A percentile compares a stretch with the other conserved stretches of the same genome.
Conservation (phyloP, 1,140 invertebrate genomes). For the Macrobrachium nipponense region DNA sequence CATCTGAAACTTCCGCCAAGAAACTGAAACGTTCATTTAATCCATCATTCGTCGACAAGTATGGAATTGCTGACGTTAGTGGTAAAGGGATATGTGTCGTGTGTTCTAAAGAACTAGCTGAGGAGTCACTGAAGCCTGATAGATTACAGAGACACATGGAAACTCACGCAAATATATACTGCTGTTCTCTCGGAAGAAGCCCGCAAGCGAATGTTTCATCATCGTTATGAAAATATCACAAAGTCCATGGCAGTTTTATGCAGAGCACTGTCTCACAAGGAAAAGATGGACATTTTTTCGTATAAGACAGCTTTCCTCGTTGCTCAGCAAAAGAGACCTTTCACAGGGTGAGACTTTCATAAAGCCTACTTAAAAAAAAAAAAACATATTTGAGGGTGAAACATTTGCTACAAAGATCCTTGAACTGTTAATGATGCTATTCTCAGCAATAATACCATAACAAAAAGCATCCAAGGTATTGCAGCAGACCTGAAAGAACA, state of each 20-base stretch:
- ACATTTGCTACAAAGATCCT: constrained; percentile 8
- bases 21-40: not conserved
- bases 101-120: constrained; percentile 19
- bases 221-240: not conserved
- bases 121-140: constrained; percentile 15
- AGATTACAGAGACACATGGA: constrained; percentile 29
- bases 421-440: constrained; percentile 23
- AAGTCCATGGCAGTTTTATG: constrained; percentile 7
- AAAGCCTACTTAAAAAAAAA: constrained; percentile 8
- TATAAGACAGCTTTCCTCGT: constrained; percentile 29
- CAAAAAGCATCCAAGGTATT: no score
- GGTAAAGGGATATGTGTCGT: constrained; percentile 28
- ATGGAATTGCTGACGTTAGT: constrained; percentile 12
- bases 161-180: constrained; percentile 23
- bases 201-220: constrained; percentile 7
- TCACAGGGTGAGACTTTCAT: constrained; percentile 7
- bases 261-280: constrained; percentile 27
- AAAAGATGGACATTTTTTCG: constrained; percentile 22
- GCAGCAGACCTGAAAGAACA: no score
- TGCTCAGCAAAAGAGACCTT: constrained; percentile 23
- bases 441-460: no score
- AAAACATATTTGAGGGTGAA: constrained; percentile 32
- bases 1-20: not conserved
- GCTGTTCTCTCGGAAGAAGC: constrained; percentile 22
- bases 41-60: not conserved